A percentile compares a stretch with the other conserved stretches of the same genome.
Conservation (phyloP, 2,888 invertebrate species). For the Andrena bucephala region DNA sequence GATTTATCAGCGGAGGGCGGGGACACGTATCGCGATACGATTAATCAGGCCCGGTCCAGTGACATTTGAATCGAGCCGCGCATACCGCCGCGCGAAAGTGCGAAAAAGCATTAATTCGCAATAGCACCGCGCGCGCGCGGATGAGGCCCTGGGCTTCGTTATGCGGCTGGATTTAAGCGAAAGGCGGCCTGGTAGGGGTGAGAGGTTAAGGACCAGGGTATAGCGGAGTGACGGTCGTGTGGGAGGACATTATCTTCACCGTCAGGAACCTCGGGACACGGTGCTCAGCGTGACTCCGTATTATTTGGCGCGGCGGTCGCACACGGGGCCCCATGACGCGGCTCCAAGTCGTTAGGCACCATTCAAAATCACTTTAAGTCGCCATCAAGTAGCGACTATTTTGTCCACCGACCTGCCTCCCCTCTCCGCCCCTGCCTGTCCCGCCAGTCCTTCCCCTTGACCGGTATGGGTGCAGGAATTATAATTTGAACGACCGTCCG, state of each 20-base stretch:
- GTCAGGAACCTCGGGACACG: slow-evolving; percentile 76
- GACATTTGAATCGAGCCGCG: slow-evolving; percentile 57
- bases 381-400: slow-evolving; percentile 83
- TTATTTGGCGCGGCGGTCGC: slow-evolving; percentile 80
- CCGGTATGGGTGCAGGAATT: slow-evolving; percentile 65
- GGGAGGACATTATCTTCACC: slow-evolving; percentile 82
- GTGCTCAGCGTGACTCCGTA: slow-evolving; percentile 82
- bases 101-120: slow-evolving; percentile 67
- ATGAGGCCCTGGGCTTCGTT: slow-evolving; percentile 57
- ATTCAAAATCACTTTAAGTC: slow-evolving; percentile 84
- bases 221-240: slow-evolving; percentile 81
- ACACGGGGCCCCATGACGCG: slow-evolving; percentile 80
- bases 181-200: slow-evolving; percentile 61
- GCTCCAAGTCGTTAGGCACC: slow-evolving; percentile 83
- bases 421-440: slow-evolving; percentile 12
- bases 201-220: slow-evolving; percentile 80
- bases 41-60: slow-evolving; percentile 56
- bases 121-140: slow-evolving; percentile 43
- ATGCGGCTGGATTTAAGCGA: slow-evolving; percentile 63
- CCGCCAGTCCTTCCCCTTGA: slow-evolving; percentile 25
- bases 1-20: slow-evolving; percentile 58
- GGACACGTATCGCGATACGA: slow-evolving; percentile 40
- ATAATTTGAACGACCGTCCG: slow-evolving; percentile 71
- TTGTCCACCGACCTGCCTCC: slow-evolving; percentile 67
- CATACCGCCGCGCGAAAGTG: slow-evolving; percentile 40